Conservation (phyloP, 2,888 invertebrate species). For the Augochlorella aurata region DNA sequence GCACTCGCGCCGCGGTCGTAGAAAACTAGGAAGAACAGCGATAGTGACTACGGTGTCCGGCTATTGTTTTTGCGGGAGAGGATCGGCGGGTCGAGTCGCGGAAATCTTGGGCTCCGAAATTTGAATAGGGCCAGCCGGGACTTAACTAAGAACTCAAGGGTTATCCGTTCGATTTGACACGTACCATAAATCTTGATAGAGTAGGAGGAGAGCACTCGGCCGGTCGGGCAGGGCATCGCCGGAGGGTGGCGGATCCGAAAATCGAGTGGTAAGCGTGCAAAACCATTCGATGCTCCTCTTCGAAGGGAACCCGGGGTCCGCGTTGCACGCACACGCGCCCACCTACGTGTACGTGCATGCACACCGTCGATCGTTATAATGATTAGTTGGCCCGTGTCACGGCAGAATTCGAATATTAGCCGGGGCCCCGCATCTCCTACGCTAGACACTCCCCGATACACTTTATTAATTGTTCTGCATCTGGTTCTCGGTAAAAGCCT, state of each 20-base stretch:
- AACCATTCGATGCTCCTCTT: constrained; percentile 61
- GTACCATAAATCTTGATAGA: constrained; percentile 76
- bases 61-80: neutral
- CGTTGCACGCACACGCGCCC: constrained; percentile 16
- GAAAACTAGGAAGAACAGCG: too few relatives aligned
- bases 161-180: constrained; percentile 75
- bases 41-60: too few relatives aligned
- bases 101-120: constrained; percentile 29
- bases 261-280: constrained; percentile 67
- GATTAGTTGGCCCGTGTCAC: constrained; percentile 78
- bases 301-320: neutral
- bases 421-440: constrained; percentile 46
- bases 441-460: constrained; percentile 54
- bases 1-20: too few relatives aligned
- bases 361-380: constrained; percentile 69
- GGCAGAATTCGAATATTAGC: constrained; percentile 76
- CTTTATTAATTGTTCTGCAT: constrained; percentile 64
- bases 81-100: neutral
- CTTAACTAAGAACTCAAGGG: constrained; percentile 77
- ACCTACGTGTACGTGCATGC: constrained; percentile 53
- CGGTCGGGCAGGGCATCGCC: constrained; percentile 59
- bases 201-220: constrained; percentile 69
- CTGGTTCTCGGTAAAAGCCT: constrained; percentile 20
- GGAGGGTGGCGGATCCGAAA: constrained; percentile 70
- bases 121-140: constrained; percentile 29